A percentile compares a stretch with the other conserved stretches of the same genome.
phyloP scores from a whole-genome alignment of 2,888 invertebrate species.

The Brenthis hecate region DNA sequence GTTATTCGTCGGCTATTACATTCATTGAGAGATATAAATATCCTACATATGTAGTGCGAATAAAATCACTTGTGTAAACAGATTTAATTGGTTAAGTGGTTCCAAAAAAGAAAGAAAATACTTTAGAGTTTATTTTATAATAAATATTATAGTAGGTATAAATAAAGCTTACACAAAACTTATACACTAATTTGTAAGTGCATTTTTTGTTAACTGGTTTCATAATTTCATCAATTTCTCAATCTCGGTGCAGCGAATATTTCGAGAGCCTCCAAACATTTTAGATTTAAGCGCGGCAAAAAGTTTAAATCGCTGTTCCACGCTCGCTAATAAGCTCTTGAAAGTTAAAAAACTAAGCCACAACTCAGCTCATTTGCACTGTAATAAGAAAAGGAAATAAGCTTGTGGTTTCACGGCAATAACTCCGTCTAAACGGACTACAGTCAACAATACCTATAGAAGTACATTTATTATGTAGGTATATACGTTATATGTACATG shows the following conservation, averaged over 20 bases:
- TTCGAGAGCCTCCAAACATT: background rate
- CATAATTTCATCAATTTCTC: background rate
- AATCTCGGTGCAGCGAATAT: constrained; percentile 3
- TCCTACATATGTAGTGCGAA: too few relatives aligned
- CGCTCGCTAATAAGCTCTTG: constrained; percentile 10
- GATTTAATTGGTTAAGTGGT: too few relatives aligned
- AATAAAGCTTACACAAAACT: background rate
- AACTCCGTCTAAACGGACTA: background rate
- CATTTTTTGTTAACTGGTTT: background rate
- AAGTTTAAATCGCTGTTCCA: background rate
- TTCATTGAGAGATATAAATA: too few relatives aligned
- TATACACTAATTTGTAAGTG: background rate
- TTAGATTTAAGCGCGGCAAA: background rate
- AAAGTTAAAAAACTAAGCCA: constrained; percentile 8
- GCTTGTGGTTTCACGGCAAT: constrained; percentile 10
- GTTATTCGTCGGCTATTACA: too few relatives aligned
- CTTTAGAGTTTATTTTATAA: too few relatives aligned
- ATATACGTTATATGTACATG: background rate
- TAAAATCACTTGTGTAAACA: too few relatives aligned
- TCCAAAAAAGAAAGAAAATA: too few relatives aligned
- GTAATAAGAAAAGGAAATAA: constrained; percentile 18
- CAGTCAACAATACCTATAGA: background rate
- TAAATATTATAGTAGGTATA: too few relatives aligned
- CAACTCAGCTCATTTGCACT: constrained; percentile 11
- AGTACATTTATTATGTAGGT: background rate